These are phyloP conservation scores for Dolichoris vasculosae DNA, from an alignment of 1,140 invertebrate species.

Conservation along the genomic window DNA sequence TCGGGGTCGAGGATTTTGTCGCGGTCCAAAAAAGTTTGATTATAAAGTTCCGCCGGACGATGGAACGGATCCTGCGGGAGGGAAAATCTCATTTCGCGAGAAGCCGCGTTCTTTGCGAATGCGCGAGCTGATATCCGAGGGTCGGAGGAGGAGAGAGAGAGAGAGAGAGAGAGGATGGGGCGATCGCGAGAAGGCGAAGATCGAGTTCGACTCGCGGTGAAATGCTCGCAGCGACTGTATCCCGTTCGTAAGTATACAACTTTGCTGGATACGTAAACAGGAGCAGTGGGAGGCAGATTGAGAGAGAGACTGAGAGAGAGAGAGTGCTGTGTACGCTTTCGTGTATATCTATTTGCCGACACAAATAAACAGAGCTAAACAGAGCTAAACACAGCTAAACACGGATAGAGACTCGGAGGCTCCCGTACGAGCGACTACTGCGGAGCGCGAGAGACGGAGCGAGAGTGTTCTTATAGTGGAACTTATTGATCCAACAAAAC, in stretches of 20 bases:
- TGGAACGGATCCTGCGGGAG: not conserved
- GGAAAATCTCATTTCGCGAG: slow-evolving; percentile 23
- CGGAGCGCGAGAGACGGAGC: slow-evolving; percentile 55
- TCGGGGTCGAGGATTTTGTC: not conserved
- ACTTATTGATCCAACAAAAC: slow-evolving; percentile 77
- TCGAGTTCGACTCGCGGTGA: slow-evolving; percentile 69
- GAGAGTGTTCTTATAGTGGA: slow-evolving; percentile 75
- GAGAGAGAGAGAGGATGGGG: not conserved
- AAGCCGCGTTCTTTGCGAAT: not conserved
- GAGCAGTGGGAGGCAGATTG: not conserved
- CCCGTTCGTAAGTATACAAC: slow-evolving; percentile 54
- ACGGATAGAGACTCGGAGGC: slow-evolving; percentile 58
- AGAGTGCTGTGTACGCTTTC: slow-evolving; percentile 26
- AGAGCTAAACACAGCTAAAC: slow-evolving; percentile 58
- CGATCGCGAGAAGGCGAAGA: slow-evolving; percentile 54
- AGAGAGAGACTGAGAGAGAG: not conserved
- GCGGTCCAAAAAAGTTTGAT: slow-evolving; percentile 47
- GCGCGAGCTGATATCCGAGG: not conserved
- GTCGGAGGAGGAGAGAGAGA: not conserved
- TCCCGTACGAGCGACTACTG: slow-evolving; percentile 31
- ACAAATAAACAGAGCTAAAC: slow-evolving; percentile 64
- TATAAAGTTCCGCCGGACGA: slow-evolving; percentile 27
- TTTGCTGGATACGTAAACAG: slow-evolving; percentile 38
- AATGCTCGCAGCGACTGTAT: slow-evolving; percentile 62
- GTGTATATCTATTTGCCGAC: slow-evolving; percentile 68